Conservation (phyloP, 2,797 vertebrate species). For the Oreonectes daqikongensis region DNA sequence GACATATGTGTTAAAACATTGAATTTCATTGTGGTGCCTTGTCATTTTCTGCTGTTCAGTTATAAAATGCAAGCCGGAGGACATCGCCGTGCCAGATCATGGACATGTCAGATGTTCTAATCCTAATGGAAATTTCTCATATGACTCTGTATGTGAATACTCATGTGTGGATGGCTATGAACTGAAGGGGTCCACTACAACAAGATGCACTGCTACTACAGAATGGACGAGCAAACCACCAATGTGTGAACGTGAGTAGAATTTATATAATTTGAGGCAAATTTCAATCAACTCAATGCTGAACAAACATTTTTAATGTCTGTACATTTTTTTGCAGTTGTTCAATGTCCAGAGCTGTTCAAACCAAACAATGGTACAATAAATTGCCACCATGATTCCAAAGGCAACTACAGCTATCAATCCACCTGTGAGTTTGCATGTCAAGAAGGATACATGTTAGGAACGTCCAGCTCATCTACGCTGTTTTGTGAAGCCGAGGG, state of each 20-base stretch:
- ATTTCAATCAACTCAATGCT: too few species aligned
- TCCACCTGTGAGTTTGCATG: conserved; percentile 72
- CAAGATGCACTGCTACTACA: conserved; percentile 66
- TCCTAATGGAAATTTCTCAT: conserved; percentile 66
- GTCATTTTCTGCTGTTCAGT: conserved; percentile 64
- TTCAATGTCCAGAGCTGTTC: conserved; percentile 64
- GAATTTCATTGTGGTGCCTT: background rate
- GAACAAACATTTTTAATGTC: background rate
- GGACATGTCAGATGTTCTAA: conserved; percentile 67
- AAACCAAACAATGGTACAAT: conserved; percentile 57
- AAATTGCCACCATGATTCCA: conserved; percentile 56
- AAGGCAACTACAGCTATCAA: conserved; percentile 64
- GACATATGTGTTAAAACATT: background rate
- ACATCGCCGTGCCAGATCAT: conserved; percentile 60
- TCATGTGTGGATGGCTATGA: conserved; percentile 76
- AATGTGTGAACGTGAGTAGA: conserved; percentile 78
- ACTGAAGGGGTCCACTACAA: conserved; percentile 61
- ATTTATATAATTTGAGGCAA: background rate
- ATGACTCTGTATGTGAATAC: conserved; percentile 75
- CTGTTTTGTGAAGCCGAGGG: conserved; percentile 67
- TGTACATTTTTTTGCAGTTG: conserved; percentile 59
- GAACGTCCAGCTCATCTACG: conserved; percentile 54
- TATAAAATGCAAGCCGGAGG: conserved; percentile 65
- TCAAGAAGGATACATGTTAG: conserved; percentile 68
- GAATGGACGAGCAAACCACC: too few species aligned